Evolutionary conservation across 2,797 vertebrate genomes (phyloP).

Genomic region (Sparidentex hasta): DNA sequence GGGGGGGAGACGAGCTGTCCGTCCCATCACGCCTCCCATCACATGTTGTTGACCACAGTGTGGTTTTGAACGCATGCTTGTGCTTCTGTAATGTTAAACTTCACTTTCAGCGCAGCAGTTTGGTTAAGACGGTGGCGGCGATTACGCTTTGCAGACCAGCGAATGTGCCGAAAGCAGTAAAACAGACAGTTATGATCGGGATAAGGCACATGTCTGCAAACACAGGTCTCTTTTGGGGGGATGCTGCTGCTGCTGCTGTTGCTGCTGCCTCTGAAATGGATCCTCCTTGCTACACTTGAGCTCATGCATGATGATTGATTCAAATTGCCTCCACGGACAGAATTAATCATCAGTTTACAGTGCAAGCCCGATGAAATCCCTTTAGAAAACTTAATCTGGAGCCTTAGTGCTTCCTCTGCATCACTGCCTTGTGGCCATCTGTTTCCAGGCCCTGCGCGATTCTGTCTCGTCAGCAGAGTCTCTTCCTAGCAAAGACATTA

Average conservation of each 20-base stretch:
- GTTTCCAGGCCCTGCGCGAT: slow-evolving; percentile 58
- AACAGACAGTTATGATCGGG: neutral
- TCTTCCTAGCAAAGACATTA: slow-evolving; percentile 71
- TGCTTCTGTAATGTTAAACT: neutral
- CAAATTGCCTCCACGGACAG: neutral
- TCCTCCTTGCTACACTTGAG: neutral
- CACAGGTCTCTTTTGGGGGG: neutral
- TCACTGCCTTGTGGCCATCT: slow-evolving; percentile 69
- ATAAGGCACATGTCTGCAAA: neutral
- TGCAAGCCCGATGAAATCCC: slow-evolving; percentile 40
- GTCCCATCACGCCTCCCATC: slow-evolving; percentile 42
- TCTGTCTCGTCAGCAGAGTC: slow-evolving; percentile 76
- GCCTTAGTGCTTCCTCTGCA: slow-evolving; percentile 54
- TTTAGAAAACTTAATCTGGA: slow-evolving; percentile 52
- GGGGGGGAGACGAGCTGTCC: neutral
- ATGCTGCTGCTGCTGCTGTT: too few relatives aligned
- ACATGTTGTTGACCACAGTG: slow-evolving; percentile 51
- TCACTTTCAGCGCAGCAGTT: slow-evolving; percentile 19
- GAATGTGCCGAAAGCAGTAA: neutral
- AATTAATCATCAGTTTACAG: slow-evolving; percentile 46
- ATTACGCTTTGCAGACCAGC: neutral
- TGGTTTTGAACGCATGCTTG: slow-evolving; percentile 10
- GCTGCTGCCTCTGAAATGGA: neutral
- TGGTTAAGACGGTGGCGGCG: neutral
- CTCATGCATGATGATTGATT: slow-evolving; percentile 17